These are phyloP conservation scores for Leptocoma aspasia DNA, from an alignment of 2,113 vertebrate genomes.

Conservation along the genomic window DNA sequence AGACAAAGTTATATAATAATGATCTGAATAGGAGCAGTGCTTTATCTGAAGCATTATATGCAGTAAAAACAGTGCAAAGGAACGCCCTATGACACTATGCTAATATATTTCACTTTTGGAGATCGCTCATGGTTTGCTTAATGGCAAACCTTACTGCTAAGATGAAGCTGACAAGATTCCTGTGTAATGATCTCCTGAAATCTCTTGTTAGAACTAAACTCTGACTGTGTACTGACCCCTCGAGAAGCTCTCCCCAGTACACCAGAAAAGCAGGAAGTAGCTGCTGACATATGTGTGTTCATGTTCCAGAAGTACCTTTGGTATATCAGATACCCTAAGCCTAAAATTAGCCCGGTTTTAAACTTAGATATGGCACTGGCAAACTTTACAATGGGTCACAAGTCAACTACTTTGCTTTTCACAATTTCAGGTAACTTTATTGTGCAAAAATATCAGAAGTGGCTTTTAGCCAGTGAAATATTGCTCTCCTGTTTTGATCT, in stretches of 20 bases:
- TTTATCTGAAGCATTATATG: neutral
- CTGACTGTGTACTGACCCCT: neutral
- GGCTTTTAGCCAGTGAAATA: neutral
- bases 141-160: neutral
- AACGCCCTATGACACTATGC: neutral
- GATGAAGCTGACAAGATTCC: neutral
- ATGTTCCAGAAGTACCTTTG: neutral
- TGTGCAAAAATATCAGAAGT: neutral
- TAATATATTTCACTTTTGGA: neutral
- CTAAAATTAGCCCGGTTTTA: neutral
- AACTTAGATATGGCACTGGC: neutral
- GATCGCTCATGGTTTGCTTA: fast-evolving
- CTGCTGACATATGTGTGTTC: neutral
- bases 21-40: neutral
- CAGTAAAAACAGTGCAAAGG: neutral
- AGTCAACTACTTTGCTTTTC: neutral
- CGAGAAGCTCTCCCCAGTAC: neutral
- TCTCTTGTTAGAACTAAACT: neutral
- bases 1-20: neutral
- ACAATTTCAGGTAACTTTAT: neutral
- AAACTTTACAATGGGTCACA: neutral
- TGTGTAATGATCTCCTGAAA: neutral
- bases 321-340: neutral
- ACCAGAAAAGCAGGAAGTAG: neutral
- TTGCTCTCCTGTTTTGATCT: neutral